Evolutionary conservation across 2,797 vertebrate species (phyloP), one percentile per base, ranked within the genome.

Genomic region (Huso huso): DNA sequence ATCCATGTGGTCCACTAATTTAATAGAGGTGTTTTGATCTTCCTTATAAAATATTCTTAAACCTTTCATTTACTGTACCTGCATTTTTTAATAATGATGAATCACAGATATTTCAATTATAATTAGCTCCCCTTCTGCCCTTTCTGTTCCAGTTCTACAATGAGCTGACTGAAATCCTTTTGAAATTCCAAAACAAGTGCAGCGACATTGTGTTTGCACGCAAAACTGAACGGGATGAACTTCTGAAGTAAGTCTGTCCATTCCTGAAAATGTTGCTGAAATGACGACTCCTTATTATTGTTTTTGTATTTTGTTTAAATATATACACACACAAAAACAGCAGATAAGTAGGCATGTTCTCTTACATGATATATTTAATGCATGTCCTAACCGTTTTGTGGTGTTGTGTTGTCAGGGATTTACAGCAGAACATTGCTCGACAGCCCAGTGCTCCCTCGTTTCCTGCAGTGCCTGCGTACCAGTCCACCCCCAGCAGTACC

Each of bases 151-250:
- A 99, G 96, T 99, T 99, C 82, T 99, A 99, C 85, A 98, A 98
- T 65, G 94, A 96, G 83, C 79, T 99, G 79, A 99, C 97, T 51
- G 95, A 99, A 87, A 91, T 98, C 77, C 84, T 99, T 73, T 85
- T 99, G 64, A 96, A 94, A 79, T 99, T 98, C 86, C 96, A 99
- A 83, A 97, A 93, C 82, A 99, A 99, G 74, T 99, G 97, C 87
- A 97, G 92, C 67, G 96, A 99, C 82, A 98, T 99, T 62, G 95
- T 99, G 70, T 99, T 99, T 66, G 97, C 97, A 69, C 93, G 96
- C 72, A 99, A 98, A 80, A 99, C 97, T 0, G 97, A 99, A 73
- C 90, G 95, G 69, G 97, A 99, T 70, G 97, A 99, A 74, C 92
- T 98, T 52, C 91, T 99, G 65, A 99, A 99, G 95, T 99, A 90